phyloP scores from a whole-genome alignment of 1,140 invertebrate genomes.

The Eupeodes corollae region DNA sequence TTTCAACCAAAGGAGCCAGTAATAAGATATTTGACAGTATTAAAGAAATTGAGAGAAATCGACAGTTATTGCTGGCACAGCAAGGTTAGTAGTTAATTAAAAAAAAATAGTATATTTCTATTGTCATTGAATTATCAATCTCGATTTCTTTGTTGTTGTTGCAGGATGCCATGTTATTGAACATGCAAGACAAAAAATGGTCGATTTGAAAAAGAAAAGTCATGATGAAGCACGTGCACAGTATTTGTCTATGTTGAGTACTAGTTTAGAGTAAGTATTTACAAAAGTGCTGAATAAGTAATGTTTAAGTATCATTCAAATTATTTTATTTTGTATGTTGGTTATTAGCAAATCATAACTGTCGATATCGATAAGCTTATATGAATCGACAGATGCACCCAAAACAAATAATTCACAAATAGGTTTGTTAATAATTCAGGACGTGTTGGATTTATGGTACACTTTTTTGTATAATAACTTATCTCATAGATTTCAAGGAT shows the following conservation, averaged over 20 bases:
- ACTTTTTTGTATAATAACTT: too few species aligned
- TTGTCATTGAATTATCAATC: too few species aligned
- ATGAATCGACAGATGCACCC: too few species aligned
- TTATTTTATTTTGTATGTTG: too few species aligned
- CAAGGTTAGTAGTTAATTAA: conserved; percentile 61
- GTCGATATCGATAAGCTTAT: too few species aligned
- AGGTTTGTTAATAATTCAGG: too few species aligned
- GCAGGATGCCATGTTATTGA: conserved; percentile 80
- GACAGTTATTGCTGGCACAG: conserved; percentile 75
- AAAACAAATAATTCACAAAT: too few species aligned
- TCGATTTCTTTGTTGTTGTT: conserved; percentile 1
- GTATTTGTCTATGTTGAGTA: conserved; percentile 17
- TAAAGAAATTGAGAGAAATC: conserved; percentile 78
- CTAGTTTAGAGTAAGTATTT: background rate
- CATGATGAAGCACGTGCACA: conserved; percentile 67
- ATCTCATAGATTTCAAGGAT: too few species aligned
- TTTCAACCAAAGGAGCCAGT: conserved; percentile 54
- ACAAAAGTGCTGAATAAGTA: too few species aligned
- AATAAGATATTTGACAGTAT: conserved; percentile 78
- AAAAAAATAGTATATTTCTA: background rate
- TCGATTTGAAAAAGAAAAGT: conserved; percentile 71
- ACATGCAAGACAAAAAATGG: conserved; percentile 74
- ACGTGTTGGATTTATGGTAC: too few species aligned
- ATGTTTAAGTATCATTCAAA: too few species aligned
- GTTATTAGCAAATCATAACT: too few species aligned